These are phyloP conservation scores for Dolichotis patagonum DNA, from an alignment of 2,113 vertebrate genomes.

Conservation along the genomic window DNA sequence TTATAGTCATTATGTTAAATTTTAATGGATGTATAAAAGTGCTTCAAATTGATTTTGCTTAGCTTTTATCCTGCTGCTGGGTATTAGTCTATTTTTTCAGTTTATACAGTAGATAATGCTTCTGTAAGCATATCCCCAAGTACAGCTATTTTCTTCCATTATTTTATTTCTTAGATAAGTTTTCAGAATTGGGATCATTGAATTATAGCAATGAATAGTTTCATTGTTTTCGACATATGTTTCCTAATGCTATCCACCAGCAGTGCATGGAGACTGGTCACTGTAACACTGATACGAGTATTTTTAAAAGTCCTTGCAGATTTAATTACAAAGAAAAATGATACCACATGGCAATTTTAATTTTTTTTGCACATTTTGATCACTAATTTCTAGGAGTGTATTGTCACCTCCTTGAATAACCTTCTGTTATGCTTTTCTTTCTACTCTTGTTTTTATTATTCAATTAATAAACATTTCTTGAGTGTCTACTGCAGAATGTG, in stretches of 20 bases:
- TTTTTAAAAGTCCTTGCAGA: background rate
- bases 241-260: background rate
- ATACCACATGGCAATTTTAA: background rate
- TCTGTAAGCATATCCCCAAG: slow-evolving; percentile 43
- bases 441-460: background rate
- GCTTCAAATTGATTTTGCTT: slow-evolving; percentile 56
- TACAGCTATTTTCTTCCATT: slow-evolving; percentile 7
- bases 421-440: background rate
- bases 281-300: background rate
- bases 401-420: background rate
- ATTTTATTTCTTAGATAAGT: slow-evolving; percentile 56
- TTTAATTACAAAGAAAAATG: slow-evolving; percentile 58
- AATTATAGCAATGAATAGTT: slow-evolving; percentile 1
- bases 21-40: slow-evolving; percentile 71
- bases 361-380: slow-evolving; percentile 41
- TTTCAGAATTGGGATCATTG: slow-evolving; percentile 24
- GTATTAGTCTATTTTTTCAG: slow-evolving; percentile 19
- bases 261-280: background rate
- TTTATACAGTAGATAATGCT: background rate
- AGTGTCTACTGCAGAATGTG: background rate
- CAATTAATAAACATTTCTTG: background rate
- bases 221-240: background rate
- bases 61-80: slow-evolving; percentile 53
- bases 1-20: slow-evolving; percentile 51
- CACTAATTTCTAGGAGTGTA: background rate